phyloP scores from a whole-genome alignment of 92 coral and sea anemone genomes.

The Pocillopora grandis region DNA sequence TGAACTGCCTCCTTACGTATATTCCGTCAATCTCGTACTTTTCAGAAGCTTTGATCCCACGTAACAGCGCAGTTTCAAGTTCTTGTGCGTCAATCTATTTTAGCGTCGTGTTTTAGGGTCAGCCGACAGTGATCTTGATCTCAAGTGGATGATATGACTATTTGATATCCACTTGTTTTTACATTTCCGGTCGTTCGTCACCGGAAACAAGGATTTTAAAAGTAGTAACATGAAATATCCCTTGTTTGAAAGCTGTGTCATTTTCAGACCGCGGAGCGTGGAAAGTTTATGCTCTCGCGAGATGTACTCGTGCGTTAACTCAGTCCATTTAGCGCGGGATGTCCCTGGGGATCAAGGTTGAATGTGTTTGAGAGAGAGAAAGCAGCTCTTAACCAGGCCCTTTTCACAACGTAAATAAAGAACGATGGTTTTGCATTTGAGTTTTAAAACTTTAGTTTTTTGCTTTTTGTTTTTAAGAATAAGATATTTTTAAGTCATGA shows the following conservation, averaged over 20 bases:
- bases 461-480: too few species aligned
- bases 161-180: slow-evolving; percentile 14
- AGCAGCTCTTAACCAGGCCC: too few species aligned
- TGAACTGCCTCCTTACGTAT: not conserved
- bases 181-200: slow-evolving; percentile 34
- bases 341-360: too few species aligned
- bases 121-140: not conserved
- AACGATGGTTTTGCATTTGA: too few species aligned
- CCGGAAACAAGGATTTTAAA: slow-evolving; percentile 29
- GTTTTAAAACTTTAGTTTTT: too few species aligned
- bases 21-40: not conserved
- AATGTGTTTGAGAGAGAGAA: too few species aligned
- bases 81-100: slow-evolving; percentile 15
- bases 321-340: too few species aligned
- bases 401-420: too few species aligned
- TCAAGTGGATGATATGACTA: not conserved
- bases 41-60: not conserved
- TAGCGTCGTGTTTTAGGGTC: not conserved
- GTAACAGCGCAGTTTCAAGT: not conserved
- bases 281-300: not conserved
- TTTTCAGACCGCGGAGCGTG: not conserved
- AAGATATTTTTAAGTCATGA: too few species aligned
- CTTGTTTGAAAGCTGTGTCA: not conserved
- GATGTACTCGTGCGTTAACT: not conserved
- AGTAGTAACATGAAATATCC: not conserved